These are phyloP conservation scores for Strix occidentalis DNA, from an alignment of 2,797 vertebrate genomes.

Conservation along the genomic window DNA sequence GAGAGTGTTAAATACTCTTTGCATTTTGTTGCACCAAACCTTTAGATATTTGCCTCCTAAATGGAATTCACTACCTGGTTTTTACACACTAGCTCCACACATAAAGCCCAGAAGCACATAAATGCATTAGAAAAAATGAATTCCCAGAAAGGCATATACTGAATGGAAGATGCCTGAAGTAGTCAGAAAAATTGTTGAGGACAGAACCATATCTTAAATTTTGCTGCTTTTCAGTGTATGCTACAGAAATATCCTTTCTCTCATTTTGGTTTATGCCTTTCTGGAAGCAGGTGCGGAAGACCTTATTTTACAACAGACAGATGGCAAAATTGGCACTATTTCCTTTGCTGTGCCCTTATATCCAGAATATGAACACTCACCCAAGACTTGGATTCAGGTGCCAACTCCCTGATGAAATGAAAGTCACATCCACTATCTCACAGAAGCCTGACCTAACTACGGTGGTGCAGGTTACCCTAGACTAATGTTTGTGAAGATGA, in stretches of 20 bases:
- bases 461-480: not conserved
- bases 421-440: not conserved
- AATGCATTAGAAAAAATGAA: not conserved
- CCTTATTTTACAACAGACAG: not conserved
- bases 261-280: not conserved
- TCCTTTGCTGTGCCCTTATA: not conserved
- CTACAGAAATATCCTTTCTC: not conserved
- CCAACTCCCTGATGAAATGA: not conserved
- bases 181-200: not conserved
- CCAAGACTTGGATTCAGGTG: not conserved
- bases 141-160: not conserved
- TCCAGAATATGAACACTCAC: not conserved
- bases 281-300: not conserved
- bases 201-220: not conserved
- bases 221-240: not conserved
- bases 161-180: not conserved
- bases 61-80: not conserved
- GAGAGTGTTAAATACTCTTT: not conserved
- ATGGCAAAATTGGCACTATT: slow-evolving; percentile 18
- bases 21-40: not conserved
- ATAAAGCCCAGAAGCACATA: not conserved
- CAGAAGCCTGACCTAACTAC: not conserved
- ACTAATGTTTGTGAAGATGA: not conserved
- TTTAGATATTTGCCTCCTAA: not conserved
- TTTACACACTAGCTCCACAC: not conserved